phyloP scores from a whole-genome alignment of 2,888 invertebrate genomes.

The Caenorhabditis parvicauda region DNA sequence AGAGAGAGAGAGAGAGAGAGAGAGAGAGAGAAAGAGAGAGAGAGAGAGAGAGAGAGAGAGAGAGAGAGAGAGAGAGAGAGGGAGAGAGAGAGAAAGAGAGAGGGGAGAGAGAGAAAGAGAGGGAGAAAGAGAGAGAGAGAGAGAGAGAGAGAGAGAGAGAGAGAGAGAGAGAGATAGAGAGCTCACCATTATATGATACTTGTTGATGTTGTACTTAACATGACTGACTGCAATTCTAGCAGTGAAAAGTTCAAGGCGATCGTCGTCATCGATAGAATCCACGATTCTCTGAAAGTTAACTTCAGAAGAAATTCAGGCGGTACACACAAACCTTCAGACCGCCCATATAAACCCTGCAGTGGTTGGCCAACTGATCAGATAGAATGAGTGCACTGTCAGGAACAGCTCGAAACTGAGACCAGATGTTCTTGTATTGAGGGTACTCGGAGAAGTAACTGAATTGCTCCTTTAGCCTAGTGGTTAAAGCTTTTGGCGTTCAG shows the following conservation, averaged over 20 bases:
- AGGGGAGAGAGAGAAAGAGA: constrained; percentile 1
- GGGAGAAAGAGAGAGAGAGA: constrained; percentile 1
- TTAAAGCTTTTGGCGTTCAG: not conserved
- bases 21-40: too few species aligned
- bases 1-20: too few species aligned
- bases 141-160: too few species aligned
- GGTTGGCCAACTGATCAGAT: constrained; percentile 44
- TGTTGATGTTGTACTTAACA: constrained; percentile 43
- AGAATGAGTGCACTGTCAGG: constrained; percentile 45
- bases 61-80: not conserved
- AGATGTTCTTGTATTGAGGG: constrained; percentile 52
- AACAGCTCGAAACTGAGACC: constrained; percentile 49
- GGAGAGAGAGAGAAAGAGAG: too few species aligned
- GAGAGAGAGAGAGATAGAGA: too few species aligned
- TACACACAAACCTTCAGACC: constrained; percentile 32
- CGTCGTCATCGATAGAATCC: constrained; percentile 34
- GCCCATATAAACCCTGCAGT: constrained; percentile 46
- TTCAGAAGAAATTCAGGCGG: too few species aligned
- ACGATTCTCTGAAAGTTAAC: constrained; percentile 28
- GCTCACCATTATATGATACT: constrained; percentile 43
- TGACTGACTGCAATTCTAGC: constrained; percentile 42
- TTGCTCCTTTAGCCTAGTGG: not conserved
- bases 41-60: not conserved
- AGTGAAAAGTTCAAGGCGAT: constrained; percentile 21
- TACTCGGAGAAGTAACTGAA: constrained; percentile 48